Evolutionary conservation across 2,113 vertebrate species (phyloP).

Genomic region (Salvator merianae): DNA sequence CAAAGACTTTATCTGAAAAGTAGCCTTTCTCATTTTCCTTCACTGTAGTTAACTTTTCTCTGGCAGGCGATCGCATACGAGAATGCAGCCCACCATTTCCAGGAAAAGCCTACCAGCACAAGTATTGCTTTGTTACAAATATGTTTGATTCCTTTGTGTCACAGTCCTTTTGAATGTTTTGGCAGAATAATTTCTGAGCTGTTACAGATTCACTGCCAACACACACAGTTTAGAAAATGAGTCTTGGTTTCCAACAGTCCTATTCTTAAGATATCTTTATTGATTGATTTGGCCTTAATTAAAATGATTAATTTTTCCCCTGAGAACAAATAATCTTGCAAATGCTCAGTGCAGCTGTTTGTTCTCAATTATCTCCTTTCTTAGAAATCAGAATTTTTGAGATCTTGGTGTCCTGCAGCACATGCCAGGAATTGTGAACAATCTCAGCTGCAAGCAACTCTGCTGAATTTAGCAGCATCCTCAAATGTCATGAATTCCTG

Average conservation of each 20-base stretch:
- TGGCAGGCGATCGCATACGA: not conserved
- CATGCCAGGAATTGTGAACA: not conserved
- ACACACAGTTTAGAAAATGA: not conserved
- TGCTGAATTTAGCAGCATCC: not conserved
- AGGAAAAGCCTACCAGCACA: constrained; percentile 8
- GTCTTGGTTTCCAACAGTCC: constrained; percentile 27
- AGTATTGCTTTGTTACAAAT: constrained; percentile 10
- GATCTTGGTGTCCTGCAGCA: not conserved
- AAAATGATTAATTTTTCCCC: constrained; percentile 26
- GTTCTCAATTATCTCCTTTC: constrained; percentile 23
- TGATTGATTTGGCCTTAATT: constrained; percentile 28
- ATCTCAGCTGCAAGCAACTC: not conserved
- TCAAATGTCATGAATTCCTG: not conserved
- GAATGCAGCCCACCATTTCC: not conserved
- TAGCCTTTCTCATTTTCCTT: not conserved
- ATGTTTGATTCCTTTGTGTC: constrained; percentile 3
- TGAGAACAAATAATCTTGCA: constrained; percentile 18
- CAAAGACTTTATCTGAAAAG: not conserved
- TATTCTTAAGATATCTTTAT: constrained; percentile 22
- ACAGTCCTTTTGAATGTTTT: constrained; percentile 12
- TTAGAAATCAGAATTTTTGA: not conserved
- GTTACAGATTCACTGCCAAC: constrained; percentile 27
- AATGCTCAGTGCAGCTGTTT: constrained; percentile 10
- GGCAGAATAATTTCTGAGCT: not conserved
- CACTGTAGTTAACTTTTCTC: not conserved